Conservation (phyloP, 2,888 invertebrate genomes). For the Acrocyrtus sp. region DNA sequence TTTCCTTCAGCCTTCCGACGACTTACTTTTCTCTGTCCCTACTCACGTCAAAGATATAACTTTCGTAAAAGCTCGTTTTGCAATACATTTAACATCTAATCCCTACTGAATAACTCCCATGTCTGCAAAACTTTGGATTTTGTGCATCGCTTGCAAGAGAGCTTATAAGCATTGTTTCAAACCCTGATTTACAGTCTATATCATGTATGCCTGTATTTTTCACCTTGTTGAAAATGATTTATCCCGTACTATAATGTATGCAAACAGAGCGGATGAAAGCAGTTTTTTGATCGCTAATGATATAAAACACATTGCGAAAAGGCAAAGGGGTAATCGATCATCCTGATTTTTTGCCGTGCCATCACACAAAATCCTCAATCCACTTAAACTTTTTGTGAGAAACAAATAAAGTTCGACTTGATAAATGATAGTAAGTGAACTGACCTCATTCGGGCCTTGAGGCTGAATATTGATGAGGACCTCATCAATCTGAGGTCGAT, state of each 20-base stretch:
- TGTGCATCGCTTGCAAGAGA: background rate
- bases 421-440: constrained; percentile 4
- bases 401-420: constrained; percentile 1
- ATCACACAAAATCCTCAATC: background rate
- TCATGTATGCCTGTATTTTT: too few species aligned
- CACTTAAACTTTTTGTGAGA: background rate
- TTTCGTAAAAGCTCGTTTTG: too few species aligned
- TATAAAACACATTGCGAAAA: background rate
- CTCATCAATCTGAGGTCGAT: constrained; percentile 82
- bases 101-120: too few species aligned
- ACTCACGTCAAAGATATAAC: too few species aligned
- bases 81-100: too few species aligned
- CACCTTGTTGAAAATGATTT: too few species aligned
- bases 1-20: too few species aligned
- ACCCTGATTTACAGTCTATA: too few species aligned
- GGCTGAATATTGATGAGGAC: constrained; percentile 79
- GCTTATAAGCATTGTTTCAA: too few species aligned
- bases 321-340: background rate
- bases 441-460: constrained; percentile 70
- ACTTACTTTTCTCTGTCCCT: too few species aligned
- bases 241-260: too few species aligned
- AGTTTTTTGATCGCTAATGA: background rate
- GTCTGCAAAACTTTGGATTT: too few species aligned
- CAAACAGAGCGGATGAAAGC: background rate
- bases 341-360: background rate